Evolutionary conservation across 2,797 vertebrate species (phyloP).

Genomic region (Pseudochirops cupreus): DNA sequence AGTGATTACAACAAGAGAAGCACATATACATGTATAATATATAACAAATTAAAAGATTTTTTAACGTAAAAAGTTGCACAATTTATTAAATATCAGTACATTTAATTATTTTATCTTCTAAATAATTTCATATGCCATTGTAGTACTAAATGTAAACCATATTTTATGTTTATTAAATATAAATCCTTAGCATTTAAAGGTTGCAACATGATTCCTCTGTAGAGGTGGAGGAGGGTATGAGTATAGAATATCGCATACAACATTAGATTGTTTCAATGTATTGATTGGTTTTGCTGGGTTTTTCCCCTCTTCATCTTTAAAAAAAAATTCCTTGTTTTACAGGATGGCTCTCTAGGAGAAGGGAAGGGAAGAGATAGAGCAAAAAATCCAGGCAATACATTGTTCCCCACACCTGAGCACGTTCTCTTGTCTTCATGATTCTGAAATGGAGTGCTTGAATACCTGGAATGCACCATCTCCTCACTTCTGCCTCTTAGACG

Average conservation of each 20-base stretch:
- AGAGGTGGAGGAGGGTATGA: neutral
- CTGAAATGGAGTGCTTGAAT: neutral
- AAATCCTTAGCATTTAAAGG: neutral
- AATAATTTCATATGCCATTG: neutral
- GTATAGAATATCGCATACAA: neutral
- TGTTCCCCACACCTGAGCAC: neutral
- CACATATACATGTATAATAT: neutral
- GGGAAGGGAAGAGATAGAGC: neutral
- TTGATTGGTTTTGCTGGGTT: neutral
- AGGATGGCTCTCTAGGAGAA: neutral
- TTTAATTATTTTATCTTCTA: neutral
- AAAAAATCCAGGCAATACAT: neutral
- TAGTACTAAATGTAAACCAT: neutral
- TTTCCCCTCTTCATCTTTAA: neutral
- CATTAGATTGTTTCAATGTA: neutral
- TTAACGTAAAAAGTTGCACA: neutral
- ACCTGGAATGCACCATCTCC: neutral
- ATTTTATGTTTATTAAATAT: neutral
- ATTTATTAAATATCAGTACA: neutral
- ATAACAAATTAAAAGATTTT: neutral
- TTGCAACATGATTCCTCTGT: neutral
- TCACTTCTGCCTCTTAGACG: neutral
- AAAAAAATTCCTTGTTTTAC: neutral
- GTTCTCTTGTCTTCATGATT: neutral
- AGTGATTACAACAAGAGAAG: neutral